Evolutionary conservation across 1,140 invertebrate genomes (phyloP).

Genomic region (Apis florea): DNA sequence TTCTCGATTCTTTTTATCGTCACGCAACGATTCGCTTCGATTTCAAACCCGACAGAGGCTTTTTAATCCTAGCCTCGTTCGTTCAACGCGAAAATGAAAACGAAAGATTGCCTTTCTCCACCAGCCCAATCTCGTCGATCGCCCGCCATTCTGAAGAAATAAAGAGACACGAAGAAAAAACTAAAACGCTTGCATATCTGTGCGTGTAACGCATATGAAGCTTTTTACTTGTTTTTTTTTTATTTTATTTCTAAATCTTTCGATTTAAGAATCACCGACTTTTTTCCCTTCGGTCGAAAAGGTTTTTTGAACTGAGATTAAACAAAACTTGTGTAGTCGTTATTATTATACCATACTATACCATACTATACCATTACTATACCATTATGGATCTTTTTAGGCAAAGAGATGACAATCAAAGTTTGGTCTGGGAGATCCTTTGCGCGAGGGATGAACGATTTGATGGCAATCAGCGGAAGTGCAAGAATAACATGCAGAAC

Average conservation of each 20-base stretch:
- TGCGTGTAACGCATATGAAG: neutral
- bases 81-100: constrained; percentile 12
- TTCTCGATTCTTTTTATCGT: constrained; percentile 24
- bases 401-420: neutral
- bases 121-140: neutral
- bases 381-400: neutral
- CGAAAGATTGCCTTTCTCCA: neutral
- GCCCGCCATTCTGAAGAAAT: neutral
- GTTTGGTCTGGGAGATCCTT: neutral
- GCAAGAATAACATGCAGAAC: neutral
- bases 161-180: neutral
- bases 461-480: neutral
- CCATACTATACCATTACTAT: no score
- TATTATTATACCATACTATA: no score
- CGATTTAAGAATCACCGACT: neutral
- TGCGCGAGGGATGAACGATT: neutral
- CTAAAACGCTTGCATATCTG: neutral
- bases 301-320: neutral
- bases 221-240: no score
- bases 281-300: no score
- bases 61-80: constrained; percentile 1
- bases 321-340: no score
- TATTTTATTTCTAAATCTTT: neutral
- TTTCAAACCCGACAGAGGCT: neutral
- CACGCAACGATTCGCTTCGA: constrained; percentile 2